A percentile compares a stretch with the other conserved stretches of the same genome.
Conservation (phyloP, 2,797 vertebrate genomes). For the Tragopan temminckii region DNA sequence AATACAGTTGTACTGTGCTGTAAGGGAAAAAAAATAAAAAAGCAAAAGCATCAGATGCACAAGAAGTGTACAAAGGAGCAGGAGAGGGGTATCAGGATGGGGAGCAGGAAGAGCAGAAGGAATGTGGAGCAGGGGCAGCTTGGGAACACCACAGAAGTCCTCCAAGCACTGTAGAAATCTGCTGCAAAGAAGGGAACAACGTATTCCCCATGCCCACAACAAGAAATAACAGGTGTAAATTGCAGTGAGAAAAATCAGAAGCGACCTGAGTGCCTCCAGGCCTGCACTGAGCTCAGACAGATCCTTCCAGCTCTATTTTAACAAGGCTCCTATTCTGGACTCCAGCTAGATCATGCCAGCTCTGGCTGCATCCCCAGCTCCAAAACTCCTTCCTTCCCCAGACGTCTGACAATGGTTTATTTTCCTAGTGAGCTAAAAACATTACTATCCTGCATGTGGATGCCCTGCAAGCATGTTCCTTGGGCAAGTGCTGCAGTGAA, state of each 20-base stretch:
- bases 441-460: background rate
- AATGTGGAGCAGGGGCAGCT: background rate
- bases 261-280: background rate
- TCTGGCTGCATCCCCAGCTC: background rate
- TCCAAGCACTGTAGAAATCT: background rate
- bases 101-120: background rate
- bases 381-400: background rate
- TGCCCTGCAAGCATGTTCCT: background rate
- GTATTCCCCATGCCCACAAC: fast-evolving
- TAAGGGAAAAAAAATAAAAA: background rate
- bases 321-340: background rate
- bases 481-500: background rate
- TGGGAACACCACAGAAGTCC: background rate
- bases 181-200: background rate
- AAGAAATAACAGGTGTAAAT: background rate
- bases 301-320: background rate
- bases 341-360: background rate
- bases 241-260: background rate
- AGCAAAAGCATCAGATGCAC: background rate
- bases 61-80: background rate
- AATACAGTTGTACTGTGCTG: fast-evolving
- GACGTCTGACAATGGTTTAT: too few species aligned
- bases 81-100: background rate
- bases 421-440: background rate
- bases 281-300: background rate